Evolutionary conservation across 2,113 vertebrate species (phyloP), one percentile per base, ranked within the genome.

Genomic region (Chloroceryle aenea): DNA sequence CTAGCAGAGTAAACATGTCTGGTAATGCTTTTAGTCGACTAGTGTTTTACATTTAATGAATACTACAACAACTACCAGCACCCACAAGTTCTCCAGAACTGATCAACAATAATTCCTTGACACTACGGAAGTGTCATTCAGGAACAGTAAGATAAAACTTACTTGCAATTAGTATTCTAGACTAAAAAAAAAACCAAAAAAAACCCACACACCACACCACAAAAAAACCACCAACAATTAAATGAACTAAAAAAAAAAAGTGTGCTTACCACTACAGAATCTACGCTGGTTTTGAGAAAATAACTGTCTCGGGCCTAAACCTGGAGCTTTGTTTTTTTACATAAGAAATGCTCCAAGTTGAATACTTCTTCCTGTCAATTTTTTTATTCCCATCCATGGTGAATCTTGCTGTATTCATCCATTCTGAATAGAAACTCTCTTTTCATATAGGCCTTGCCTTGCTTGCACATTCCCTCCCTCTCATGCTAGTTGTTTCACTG

Each of bases 401-500:
- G 29, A 93, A 66, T 64, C 30, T 14, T 18, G 6, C 48, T 66
- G 15, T 25, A 56, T 86, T 69, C 40, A 73, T 14, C 40, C 1
- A 0, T 34, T 74, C 48, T 14, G 3, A 75, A 73, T 8, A 78
- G 56, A 62, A 90, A 87, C 27, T 45, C n/a, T 27, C 55, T 84
- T 86, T 79, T 74, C 80, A 90, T 71, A 52, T 0, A 81, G 72
- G 10, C 64, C 38, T 77, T 69, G 85, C 45, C 42, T 67, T 87
- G 48, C 87, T 94, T 82, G 82, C 81, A 79, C 52, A 89, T 82
- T 92, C 59, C 59, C n/a, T 88, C 50, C n/a, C 55, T 77, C 90
- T 81, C 76, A 68, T 64, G 50, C 64, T 86, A 52, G 45, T 2
- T 67, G 22, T 82, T 92, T 72, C 64, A 63, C 79, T 90, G 77